Base-by-base conservation (phyloP, 2,113 vertebrate species). In the Panthera uncia region DNA sequence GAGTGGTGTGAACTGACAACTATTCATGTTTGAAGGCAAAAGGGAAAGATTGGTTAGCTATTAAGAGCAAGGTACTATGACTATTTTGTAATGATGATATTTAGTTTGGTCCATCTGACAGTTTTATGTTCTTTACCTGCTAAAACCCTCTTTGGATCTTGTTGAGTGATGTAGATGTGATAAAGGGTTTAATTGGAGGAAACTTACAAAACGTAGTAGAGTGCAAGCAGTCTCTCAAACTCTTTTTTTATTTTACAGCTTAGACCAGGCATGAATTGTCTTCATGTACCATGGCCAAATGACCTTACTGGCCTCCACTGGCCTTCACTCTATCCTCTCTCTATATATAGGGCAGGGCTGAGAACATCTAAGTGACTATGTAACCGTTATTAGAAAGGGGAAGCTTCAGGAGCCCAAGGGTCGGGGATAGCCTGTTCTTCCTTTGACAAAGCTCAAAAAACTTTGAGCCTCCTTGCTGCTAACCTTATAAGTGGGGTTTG, bases 81-180 rank as follows among this genome's bases (percentile, higher is more conserved):
- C 36, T 96, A 1, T 93, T 95, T 83, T 84, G 31, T 78, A 82
- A 87, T 63, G 9, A 52, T 80, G 36, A 12, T 93, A 31, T 63
- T 84, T 91, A 80, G 23, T 95, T 96, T 68, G 29, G 38, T 52
- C 91, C 25, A 71, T 45, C 66, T 91, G 68, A 94, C 11, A 91
- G 45, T 90, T 76, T 29, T 38, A 7, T 29, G 1, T 74, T 57
- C 69, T 76, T 89, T 65, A 61, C 92, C 52, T 76, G 15, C 63
- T 93, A 76, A 33, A 19, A 31, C 29, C 45, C 50, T 79, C 31
- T 95, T 63, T 92, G 80, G 36, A 68, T 55, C 33, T 66, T 84
- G n/a, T 19, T 61, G 45, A 3, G 1, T 87, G 23, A 7, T 68
- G 1, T 61, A 41, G 16, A 41, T n/a, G 19, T 25, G 33, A 65